Conservation (phyloP, 1,140 invertebrate genomes). For the Halictus rubicundus region DNA sequence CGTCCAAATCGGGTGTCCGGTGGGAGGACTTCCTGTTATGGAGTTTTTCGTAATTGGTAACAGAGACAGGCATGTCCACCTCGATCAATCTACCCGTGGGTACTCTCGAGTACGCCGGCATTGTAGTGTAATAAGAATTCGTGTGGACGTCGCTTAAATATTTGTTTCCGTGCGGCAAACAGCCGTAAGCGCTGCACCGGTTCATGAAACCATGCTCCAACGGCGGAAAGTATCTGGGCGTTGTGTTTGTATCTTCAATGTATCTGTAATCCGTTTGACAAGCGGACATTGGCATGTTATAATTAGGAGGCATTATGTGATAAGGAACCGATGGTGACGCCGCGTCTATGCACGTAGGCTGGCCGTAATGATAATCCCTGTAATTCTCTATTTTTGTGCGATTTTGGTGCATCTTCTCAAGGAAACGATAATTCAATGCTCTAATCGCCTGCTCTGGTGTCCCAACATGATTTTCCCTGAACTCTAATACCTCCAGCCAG, state of each 20-base stretch:
- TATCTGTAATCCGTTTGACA: constrained; percentile 63
- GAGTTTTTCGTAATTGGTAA: constrained; percentile 63
- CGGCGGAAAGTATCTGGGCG: constrained; percentile 52
- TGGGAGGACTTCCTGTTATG: constrained; percentile 59
- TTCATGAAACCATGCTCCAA: constrained; percentile 52
- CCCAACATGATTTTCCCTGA: constrained; percentile 84
- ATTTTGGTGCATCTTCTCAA: constrained; percentile 74
- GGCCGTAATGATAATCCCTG: constrained; percentile 57
- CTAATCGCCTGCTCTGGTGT: constrained; percentile 81
- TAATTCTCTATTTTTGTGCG: constrained; percentile 60
- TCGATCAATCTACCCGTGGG: constrained; percentile 87
- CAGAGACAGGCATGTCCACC: constrained; percentile 82
- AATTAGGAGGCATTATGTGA: constrained; percentile 65
- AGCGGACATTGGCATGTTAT: constrained; percentile 58
- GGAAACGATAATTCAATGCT: constrained; percentile 77
- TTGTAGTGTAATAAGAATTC: constrained; percentile 56
- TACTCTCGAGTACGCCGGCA: constrained; percentile 71
- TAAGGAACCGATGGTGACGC: constrained; percentile 51
- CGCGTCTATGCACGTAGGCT: constrained; percentile 31
- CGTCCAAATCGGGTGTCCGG: constrained; percentile 62
- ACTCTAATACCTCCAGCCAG: constrained; percentile 86
- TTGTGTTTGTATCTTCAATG: constrained; percentile 56
- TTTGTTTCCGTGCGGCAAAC: constrained; percentile 55
- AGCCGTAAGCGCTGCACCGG: constrained; percentile 58
- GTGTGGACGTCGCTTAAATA: constrained; percentile 44